Evolutionary conservation across 2,888 invertebrate species (phyloP).

Genomic region (Trimorus sp.): DNA sequence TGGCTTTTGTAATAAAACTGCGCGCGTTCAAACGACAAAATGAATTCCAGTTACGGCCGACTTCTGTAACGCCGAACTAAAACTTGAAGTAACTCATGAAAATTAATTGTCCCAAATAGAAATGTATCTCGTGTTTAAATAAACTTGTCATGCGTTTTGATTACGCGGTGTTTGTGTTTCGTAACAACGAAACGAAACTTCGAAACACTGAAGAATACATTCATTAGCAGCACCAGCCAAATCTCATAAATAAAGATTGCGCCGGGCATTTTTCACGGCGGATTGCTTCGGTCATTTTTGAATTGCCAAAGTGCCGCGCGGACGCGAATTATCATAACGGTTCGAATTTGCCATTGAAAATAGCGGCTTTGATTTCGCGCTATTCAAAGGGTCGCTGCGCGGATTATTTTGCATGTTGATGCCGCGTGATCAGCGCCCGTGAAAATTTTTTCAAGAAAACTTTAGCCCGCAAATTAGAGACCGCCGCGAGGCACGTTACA

Average conservation of each 20-base stretch:
- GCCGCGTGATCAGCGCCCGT: slow-evolving; percentile 31
- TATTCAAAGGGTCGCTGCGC: slow-evolving; percentile 22
- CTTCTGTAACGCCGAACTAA: slow-evolving; percentile 6
- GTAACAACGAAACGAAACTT: slow-evolving; percentile 40
- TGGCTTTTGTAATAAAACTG: neutral
- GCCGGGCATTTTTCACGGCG: neutral
- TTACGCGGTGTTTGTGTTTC: slow-evolving; percentile 35
- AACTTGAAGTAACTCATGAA: slow-evolving; percentile 36
- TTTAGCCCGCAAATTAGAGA: slow-evolving; percentile 53
- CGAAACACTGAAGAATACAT: slow-evolving; percentile 41
- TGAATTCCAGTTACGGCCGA: slow-evolving; percentile 21
- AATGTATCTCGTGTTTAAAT: slow-evolving; percentile 30
- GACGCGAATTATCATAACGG: slow-evolving; percentile 12
- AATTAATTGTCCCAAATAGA: slow-evolving; percentile 38
- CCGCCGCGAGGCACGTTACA: slow-evolving; percentile 42
- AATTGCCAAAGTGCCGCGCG: slow-evolving; percentile 17
- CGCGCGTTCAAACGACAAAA: slow-evolving; percentile 3
- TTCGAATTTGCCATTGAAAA: slow-evolving; percentile 23
- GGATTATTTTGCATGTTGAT: slow-evolving; percentile 34
- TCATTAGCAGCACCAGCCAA: slow-evolving; percentile 20
- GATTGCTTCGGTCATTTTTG: neutral
- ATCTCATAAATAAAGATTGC: slow-evolving; percentile 48
- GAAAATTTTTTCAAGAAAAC: slow-evolving; percentile 44
- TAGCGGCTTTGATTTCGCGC: slow-evolving; percentile 23
- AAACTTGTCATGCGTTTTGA: slow-evolving; percentile 40